Conservation (phyloP, 2,113 vertebrate species). For the Onychostoma macrolepis region DNA sequence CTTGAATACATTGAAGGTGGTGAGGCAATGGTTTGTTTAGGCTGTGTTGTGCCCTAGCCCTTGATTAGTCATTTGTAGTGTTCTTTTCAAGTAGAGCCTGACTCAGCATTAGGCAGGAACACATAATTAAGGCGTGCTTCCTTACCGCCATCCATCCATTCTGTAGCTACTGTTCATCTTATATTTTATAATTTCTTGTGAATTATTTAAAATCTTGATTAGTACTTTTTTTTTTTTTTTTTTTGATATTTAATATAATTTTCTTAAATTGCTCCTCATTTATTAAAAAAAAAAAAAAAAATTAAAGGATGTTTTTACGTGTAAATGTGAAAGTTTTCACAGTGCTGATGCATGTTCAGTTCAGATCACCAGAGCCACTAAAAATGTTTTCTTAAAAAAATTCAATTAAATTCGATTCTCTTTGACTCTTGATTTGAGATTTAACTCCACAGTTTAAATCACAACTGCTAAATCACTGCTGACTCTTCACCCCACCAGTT, state of each 20-base stretch:
- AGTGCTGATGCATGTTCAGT: not conserved
- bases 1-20: constrained; percentile 29
- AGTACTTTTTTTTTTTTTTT: not conserved
- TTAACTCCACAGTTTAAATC: constrained; percentile 3
- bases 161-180: constrained; percentile 6
- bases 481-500: constrained; percentile 62
- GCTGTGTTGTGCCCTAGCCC: constrained; percentile 20
- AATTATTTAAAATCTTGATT: not conserved
- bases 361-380: not conserved
- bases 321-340: not conserved
- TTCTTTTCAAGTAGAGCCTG: constrained; percentile 50
- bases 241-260: not conserved
- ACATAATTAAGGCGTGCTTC: constrained; percentile 46
- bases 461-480: constrained; percentile 29
- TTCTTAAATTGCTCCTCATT: too few relatives aligned
- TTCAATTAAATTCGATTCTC: not conserved
- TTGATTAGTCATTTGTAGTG: constrained; percentile 40
- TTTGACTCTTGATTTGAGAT: not conserved
- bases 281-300: too few relatives aligned
- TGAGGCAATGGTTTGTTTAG: constrained; percentile 25
- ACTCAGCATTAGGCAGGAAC: constrained; percentile 50
- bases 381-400: not conserved
- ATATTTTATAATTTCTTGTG: constrained; percentile 29
- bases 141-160: constrained; percentile 27
- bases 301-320: not conserved